Base-by-base conservation (phyloP, 2,888 invertebrate genomes). In the Scaptomyza flava region DNA sequence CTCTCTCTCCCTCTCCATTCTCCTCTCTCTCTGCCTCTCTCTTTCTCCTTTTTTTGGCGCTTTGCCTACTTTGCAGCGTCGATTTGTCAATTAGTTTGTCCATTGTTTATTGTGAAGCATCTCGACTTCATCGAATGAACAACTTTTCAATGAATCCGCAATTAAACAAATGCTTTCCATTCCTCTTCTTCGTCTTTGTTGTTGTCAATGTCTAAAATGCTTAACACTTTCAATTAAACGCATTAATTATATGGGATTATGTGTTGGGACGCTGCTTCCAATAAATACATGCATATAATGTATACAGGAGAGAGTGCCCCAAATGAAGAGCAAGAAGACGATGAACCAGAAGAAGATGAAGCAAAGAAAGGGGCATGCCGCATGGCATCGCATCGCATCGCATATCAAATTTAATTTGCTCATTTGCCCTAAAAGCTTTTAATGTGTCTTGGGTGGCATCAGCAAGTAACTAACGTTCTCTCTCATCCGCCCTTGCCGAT, bases 361-460 rank as follows among this genome's bases (percentile, higher is more conserved):
- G 56, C 33, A 30, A 43, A 17, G 17, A 34, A 17, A 30, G 33
- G 31, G 54, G 54, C 38, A 17, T 56, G 60, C 42, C 70, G 47
- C 59, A 17, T 17, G 1, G 17, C 17, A 17, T 17, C 17, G 17
- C 17, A 57, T 57, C 82, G 82, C 83, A 83, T 83, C 83, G 83
- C 85, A 84, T 84, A 87, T 84, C 85, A 88, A 85, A 85, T 85
- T 82, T 82, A 88, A 85, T 88, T 86, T 86, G 77, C 89, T 79
- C 89, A 88, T 84, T 86, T 88, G 79, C 85, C 87, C 86, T 86
- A 84, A 88, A 87, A 86, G 87, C 89, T 84, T 87, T 86, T 88
- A 79, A 79, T 84, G 85, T 87, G 68, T 69, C 77, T 79, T 81
- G 68, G 85, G 64, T 80, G 79, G 77, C 72, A 51, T 34, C 34